A percentile compares a stretch with the other conserved stretches of the same genome.
Conservation (phyloP, 2,113 vertebrate species). For the Dissostichus mawsoni region DNA sequence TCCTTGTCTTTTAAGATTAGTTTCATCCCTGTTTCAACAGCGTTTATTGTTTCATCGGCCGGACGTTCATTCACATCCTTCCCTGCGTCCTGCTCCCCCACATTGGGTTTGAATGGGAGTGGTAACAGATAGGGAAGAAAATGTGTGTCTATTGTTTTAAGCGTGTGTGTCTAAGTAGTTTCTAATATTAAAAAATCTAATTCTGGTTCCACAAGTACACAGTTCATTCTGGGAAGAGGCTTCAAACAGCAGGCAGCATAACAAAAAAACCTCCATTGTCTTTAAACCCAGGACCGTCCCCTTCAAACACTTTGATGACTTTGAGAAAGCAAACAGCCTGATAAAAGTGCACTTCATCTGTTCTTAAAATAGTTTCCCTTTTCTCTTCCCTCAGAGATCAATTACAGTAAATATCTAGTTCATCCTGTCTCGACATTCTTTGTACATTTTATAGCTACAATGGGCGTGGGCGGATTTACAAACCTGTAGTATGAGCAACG, state of each 20-base stretch:
- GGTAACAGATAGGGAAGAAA: conserved; percentile 22
- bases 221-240: conserved; percentile 19
- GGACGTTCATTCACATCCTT: conserved; percentile 41
- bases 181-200: conserved; percentile 62
- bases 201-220: conserved; percentile 22
- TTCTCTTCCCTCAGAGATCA: neutral
- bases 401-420: neutral
- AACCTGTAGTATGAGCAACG: neutral
- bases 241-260: conserved; percentile 41
- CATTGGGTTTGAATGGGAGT: conserved; percentile 12
- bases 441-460: neutral
- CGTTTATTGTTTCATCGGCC: conserved; percentile 43
- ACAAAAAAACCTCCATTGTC: conserved; percentile 57
- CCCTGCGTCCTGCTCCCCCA: conserved; percentile 34
- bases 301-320: conserved; percentile 28
- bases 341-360: conserved; percentile 4
- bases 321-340: conserved; percentile 3
- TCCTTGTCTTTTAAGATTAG: conserved; percentile 10
- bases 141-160: conserved; percentile 27
- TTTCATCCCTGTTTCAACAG: conserved; percentile 23
- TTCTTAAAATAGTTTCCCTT: conserved; percentile 12
- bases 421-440: neutral
- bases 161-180: conserved; percentile 9
- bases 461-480: neutral
- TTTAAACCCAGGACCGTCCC: conserved; percentile 17